These are phyloP conservation scores for Acrobasis suavella DNA, from an alignment of 2,888 invertebrate species.

Conservation along the genomic window DNA sequence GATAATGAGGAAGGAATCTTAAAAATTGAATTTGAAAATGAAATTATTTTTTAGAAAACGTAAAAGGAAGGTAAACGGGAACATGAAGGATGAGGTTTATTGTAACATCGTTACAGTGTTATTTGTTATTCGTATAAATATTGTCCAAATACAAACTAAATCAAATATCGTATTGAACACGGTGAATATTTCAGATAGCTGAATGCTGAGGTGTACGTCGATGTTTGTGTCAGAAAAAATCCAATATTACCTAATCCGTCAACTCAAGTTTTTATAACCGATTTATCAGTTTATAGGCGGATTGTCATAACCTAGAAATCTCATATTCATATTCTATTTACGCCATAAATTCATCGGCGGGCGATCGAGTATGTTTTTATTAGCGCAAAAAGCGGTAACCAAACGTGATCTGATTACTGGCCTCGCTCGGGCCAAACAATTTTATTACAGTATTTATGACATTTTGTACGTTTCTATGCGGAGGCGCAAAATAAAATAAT, in stretches of 20 bases:
- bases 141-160: too few species aligned
- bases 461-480: slow-evolving; percentile 49
- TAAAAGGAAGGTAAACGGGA: too few species aligned
- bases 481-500: slow-evolving; percentile 24
- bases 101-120: too few species aligned
- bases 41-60: too few species aligned
- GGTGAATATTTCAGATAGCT: too few species aligned
- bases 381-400: slow-evolving; percentile 37
- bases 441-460: slow-evolving; percentile 74
- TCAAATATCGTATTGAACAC: too few species aligned
- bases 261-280: neutral
- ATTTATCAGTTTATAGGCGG: neutral
- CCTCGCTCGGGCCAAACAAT: slow-evolving; percentile 60
- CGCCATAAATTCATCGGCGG: slow-evolving; percentile 10
- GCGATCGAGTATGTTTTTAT: slow-evolving; percentile 32
- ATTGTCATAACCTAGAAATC: slow-evolving; percentile 13
- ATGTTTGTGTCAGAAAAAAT: neutral
- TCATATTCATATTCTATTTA: slow-evolving; percentile 18
- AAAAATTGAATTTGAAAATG: too few species aligned
- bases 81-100: too few species aligned
- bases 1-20: too few species aligned
- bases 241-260: neutral
- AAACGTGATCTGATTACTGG: slow-evolving; percentile 67
- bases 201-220: too few species aligned
- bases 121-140: too few species aligned